Conservation (phyloP, 2,797 vertebrate species). For the Merluccius polli region DNA sequence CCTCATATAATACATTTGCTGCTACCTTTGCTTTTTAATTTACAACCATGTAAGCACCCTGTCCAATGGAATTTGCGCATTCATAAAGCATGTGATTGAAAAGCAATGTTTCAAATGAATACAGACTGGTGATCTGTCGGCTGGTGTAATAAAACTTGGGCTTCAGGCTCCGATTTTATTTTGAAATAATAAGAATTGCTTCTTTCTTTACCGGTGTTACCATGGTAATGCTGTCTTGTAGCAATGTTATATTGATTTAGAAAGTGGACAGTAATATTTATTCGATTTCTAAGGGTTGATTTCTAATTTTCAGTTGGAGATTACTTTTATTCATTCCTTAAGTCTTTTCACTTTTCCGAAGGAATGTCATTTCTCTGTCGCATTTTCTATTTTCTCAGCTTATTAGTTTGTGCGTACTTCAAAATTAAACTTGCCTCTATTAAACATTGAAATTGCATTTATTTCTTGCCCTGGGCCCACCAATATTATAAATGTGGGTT, state of each 20-base stretch:
- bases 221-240: constrained; percentile 98
- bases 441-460: constrained; percentile 98
- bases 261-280: constrained; percentile 99
- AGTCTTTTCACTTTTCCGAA: constrained; percentile 87
- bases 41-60: constrained; percentile 79
- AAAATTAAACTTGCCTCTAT: constrained; percentile 99
- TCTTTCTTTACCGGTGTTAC: constrained; percentile 98
- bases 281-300: constrained; percentile 97
- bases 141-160: constrained; percentile 97
- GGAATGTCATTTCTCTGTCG: constrained; percentile 93
- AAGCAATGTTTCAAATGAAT: constrained; percentile 96
- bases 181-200: constrained; percentile 99
- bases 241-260: constrained; percentile 99
- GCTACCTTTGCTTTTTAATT: constrained; percentile 79
- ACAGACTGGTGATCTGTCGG: constrained; percentile 91
- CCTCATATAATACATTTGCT: constrained; percentile 72
- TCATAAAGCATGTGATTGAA: constrained; percentile 96
- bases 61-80: constrained; percentile 90
- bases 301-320: constrained; percentile 99
- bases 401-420: constrained; percentile 96
- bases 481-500: constrained; percentile 82
- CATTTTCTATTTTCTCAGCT: constrained; percentile 92
- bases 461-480: constrained; percentile 86
- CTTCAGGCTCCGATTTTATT: constrained; percentile 98
- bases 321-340: constrained; percentile 99